These are phyloP conservation scores for Prunella strophiata DNA, from an alignment of 2,797 vertebrate genomes.

Conservation along the genomic window DNA sequence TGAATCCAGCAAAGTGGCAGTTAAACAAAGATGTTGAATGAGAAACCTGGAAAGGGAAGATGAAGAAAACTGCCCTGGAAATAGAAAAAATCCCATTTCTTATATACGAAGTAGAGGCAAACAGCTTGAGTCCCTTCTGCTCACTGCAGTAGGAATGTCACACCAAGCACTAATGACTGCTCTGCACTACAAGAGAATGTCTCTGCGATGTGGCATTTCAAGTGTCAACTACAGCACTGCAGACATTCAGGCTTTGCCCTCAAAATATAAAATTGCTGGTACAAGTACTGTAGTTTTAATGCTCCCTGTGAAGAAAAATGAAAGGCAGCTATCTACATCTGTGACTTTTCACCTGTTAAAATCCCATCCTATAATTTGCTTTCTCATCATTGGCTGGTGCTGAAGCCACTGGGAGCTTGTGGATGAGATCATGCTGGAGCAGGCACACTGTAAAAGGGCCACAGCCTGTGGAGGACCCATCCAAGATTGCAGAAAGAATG, in stretches of 20 bases:
- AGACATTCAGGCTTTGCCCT: not conserved
- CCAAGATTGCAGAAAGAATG: not conserved
- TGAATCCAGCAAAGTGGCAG: not conserved
- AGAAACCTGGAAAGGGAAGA: conserved; percentile 12
- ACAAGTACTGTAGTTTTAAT: not conserved
- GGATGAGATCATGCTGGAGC: not conserved
- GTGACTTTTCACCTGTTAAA: not conserved
- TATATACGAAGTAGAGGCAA: not conserved
- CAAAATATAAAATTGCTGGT: not conserved
- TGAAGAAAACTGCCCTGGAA: not conserved
- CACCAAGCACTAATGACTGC: conserved; percentile 1
- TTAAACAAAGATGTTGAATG: not conserved
- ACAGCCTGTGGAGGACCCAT: not conserved
- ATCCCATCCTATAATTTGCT: not conserved
- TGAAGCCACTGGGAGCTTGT: not conserved
- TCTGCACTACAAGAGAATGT: not conserved
- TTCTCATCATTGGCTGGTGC: not conserved
- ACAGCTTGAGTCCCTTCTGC: conserved; percentile 42
- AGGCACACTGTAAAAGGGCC: not conserved
- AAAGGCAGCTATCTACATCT: not conserved
- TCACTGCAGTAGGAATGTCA: not conserved
- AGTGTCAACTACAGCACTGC: not conserved
- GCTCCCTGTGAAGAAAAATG: not conserved
- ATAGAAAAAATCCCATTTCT: not conserved
- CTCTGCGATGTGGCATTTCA: conserved; percentile 3